These are phyloP conservation scores for Drusus annulatus DNA, from an alignment of 1,140 invertebrate species.

Conservation along the genomic window DNA sequence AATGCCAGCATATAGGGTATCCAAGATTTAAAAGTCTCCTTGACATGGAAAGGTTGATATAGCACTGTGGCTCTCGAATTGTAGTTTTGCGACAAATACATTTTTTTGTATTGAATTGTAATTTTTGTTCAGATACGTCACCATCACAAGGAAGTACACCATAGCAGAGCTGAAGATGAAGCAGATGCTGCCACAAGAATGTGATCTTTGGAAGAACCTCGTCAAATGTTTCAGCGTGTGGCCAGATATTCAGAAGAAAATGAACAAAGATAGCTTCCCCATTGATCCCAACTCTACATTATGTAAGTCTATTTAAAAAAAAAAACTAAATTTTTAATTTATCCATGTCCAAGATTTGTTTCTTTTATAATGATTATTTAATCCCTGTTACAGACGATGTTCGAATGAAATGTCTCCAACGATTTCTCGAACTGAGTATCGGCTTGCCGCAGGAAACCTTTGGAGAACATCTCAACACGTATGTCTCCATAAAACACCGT, in stretches of 20 bases:
- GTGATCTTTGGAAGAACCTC: slow-evolving; percentile 64
- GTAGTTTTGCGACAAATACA: no score
- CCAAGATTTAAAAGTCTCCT: no score
- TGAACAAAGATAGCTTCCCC: slow-evolving; percentile 10
- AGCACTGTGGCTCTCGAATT: no score
- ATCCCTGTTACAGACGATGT: slow-evolving; percentile 64
- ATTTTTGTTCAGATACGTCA: slow-evolving; percentile 64
- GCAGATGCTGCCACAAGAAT: slow-evolving; percentile 61
- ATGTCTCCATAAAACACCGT: slow-evolving; percentile 70
- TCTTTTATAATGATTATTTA: slow-evolving; percentile 39
- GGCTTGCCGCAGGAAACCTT: slow-evolving; percentile 67
- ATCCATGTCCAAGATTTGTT: background rate
- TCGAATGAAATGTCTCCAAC: slow-evolving; percentile 68
- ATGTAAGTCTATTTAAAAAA: slow-evolving; percentile 42
- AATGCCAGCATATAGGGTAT: no score
- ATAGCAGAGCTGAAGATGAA: slow-evolving; percentile 64
- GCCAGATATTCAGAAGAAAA: slow-evolving; percentile 61
- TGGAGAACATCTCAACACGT: slow-evolving; percentile 69
- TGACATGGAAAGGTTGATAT: no score
- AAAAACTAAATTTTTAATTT: background rate
- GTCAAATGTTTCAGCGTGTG: slow-evolving; percentile 62
- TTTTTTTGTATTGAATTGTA: background rate
- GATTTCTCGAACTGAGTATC: slow-evolving; percentile 69
- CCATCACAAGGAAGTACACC: slow-evolving; percentile 63
- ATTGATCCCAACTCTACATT: background rate